These are phyloP conservation scores for Germaria angustata DNA, from an alignment of 2,888 invertebrate species.

Conservation along the genomic window DNA sequence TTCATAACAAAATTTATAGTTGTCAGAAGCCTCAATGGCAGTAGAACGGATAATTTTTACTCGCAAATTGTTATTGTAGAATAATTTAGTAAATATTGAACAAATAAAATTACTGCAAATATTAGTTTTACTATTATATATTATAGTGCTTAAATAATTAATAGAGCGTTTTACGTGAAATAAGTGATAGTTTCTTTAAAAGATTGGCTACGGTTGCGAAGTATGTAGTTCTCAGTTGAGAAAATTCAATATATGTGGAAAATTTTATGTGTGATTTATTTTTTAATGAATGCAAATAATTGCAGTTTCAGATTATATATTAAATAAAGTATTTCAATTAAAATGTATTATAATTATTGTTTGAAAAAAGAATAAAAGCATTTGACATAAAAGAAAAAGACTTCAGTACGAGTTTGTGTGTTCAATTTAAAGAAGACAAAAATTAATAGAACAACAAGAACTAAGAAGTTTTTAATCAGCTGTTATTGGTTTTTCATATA, in stretches of 20 bases:
- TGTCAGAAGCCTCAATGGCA: slow-evolving; percentile 27
- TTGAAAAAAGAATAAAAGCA: neutral
- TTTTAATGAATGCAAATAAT: neutral
- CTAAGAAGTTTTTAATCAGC: slow-evolving; percentile 31
- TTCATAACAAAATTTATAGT: slow-evolving; percentile 53
- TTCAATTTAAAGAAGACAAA: slow-evolving; percentile 27
- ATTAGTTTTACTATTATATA: neutral
- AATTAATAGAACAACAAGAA: slow-evolving; percentile 13
- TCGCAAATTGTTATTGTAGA: neutral
- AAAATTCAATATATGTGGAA: slow-evolving; percentile 53
- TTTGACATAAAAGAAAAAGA: neutral
- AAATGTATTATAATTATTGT: neutral
- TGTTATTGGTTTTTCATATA: slow-evolving; percentile 16
- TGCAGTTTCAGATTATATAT: slow-evolving; percentile 3
- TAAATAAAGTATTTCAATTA: neutral
- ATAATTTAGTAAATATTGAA: slow-evolving; percentile 19
- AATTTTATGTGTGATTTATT: neutral
- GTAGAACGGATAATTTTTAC: slow-evolving; percentile 29
- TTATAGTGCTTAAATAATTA: neutral
- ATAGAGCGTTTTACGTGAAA: neutral
- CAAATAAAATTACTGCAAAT: neutral
- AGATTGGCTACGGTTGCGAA: slow-evolving; percentile 23
- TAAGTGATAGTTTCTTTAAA: neutral
- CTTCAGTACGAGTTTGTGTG: neutral
- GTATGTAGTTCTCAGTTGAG: slow-evolving; percentile 4